A percentile compares a stretch with the other conserved stretches of the same genome.
These are phyloP conservation scores for Poecilia gillii DNA, from an alignment of 2,797 vertebrate genomes.

Conservation along the genomic window DNA sequence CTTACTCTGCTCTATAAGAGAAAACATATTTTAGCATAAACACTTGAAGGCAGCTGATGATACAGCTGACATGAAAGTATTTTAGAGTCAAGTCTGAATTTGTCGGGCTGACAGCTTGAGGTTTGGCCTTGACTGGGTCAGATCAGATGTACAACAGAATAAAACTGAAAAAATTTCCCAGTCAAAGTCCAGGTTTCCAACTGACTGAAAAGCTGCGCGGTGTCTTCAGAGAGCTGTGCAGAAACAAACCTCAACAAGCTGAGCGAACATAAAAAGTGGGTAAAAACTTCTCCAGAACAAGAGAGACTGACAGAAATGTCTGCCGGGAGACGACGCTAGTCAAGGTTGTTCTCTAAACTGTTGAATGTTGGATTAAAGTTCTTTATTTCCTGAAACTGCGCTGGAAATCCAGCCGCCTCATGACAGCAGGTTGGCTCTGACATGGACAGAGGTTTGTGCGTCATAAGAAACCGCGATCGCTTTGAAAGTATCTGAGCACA, in stretches of 20 bases:
- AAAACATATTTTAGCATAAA: neutral
- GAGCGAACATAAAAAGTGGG: neutral
- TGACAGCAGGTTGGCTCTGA: neutral
- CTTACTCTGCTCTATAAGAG: neutral
- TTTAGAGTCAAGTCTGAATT: neutral
- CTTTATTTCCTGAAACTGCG: neutral
- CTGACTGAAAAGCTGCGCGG: neutral
- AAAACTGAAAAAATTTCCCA: neutral
- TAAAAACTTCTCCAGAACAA: neutral
- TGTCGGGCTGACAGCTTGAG: neutral
- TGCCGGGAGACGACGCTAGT: neutral
- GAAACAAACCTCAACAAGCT: neutral
- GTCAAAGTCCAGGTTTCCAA: neutral
- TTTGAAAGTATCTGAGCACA: neutral
- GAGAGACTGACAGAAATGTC: neutral
- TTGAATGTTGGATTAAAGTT: neutral
- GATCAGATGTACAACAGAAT: neutral
- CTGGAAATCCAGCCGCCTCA: neutral
- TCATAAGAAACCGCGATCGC: neutral
- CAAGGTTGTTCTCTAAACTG: neutral
- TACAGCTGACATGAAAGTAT: neutral
- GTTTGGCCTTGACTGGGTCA: neutral
- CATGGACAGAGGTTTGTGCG: neutral
- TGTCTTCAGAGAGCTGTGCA: neutral
- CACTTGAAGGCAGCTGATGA: neutral